These are phyloP conservation scores for Pherbina coryleti DNA, from an alignment of 2,888 invertebrate genomes.

Conservation along the genomic window DNA sequence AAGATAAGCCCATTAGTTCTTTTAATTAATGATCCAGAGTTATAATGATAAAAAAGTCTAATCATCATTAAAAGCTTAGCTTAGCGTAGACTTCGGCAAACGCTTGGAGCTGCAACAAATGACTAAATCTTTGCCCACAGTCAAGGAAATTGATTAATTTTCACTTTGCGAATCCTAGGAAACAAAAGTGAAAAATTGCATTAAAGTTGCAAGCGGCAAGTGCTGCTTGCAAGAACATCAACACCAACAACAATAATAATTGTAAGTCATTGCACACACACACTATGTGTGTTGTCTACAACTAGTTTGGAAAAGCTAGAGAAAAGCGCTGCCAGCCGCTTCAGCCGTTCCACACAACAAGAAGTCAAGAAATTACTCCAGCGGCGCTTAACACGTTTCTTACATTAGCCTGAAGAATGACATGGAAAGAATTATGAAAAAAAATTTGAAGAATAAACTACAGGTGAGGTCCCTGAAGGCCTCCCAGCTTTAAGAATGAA, in stretches of 20 bases:
- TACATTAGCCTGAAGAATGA: slow-evolving; percentile 51
- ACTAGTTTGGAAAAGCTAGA: not conserved
- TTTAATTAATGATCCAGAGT: too few relatives aligned
- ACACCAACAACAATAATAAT: too few relatives aligned
- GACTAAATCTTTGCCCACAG: slow-evolving; percentile 16
- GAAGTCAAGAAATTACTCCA: slow-evolving; percentile 4
- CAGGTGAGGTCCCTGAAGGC: slow-evolving; percentile 54
- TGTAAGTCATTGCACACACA: too few relatives aligned
- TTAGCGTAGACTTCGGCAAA: not conserved
- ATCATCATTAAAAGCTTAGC: not conserved
- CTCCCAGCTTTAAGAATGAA: too few relatives aligned
- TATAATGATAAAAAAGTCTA: not conserved
- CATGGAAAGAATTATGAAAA: slow-evolving; percentile 8
- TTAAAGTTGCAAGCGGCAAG: slow-evolving; percentile 37
- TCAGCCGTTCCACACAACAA: not conserved
- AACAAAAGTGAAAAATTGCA: slow-evolving; percentile 36
- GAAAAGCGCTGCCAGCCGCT: not conserved
- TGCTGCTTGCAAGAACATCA: slow-evolving; percentile 13
- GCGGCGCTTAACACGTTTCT: slow-evolving; percentile 56
- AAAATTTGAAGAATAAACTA: slow-evolving; percentile 44
- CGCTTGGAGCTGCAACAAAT: not conserved
- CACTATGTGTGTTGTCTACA: too few relatives aligned
- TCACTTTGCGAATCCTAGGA: slow-evolving; percentile 35
- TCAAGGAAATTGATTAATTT: slow-evolving; percentile 34
- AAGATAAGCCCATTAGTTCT: too few relatives aligned